Conservation (phyloP, 2,797 vertebrate genomes). For the Chelonia mydas region DNA sequence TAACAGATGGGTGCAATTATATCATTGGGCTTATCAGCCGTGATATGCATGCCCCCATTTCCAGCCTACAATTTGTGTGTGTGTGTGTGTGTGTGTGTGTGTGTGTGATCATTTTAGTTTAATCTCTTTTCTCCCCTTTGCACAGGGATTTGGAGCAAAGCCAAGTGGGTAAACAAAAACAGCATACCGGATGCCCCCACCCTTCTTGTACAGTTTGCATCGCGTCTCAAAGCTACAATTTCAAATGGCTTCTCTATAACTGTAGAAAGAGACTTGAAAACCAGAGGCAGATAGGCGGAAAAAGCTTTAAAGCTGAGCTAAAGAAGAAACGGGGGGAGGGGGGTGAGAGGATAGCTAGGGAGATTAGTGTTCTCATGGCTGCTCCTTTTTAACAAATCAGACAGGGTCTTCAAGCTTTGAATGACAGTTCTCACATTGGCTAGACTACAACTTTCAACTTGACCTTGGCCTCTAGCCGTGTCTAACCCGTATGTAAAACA, state of each 20-base stretch:
- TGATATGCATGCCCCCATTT: background rate
- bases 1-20: background rate
- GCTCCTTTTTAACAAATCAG: slow-evolving; percentile 81
- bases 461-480: slow-evolving; percentile 96
- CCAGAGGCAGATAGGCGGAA: slow-evolving; percentile 12
- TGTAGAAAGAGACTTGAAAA: background rate
- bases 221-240: slow-evolving; percentile 21
- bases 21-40: background rate
- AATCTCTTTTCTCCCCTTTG: background rate
- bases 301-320: background rate
- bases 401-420: slow-evolving; percentile 73
- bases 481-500: slow-evolving; percentile 81
- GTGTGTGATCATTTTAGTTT: background rate
- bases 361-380: slow-evolving; percentile 64
- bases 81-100: background rate
- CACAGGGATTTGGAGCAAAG: slow-evolving; percentile 1
- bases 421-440: slow-evolving; percentile 85
- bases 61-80: background rate
- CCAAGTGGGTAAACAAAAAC: slow-evolving; percentile 58
- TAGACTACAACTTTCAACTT: slow-evolving; percentile 95
- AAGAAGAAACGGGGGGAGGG: background rate
- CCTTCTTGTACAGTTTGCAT: background rate
- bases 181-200: slow-evolving; percentile 45
- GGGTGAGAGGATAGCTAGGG: background rate
- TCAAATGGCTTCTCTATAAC: slow-evolving; percentile 20